These are phyloP conservation scores for Hipparchia semele DNA, from an alignment of 2,888 invertebrate genomes.

Conservation along the genomic window DNA sequence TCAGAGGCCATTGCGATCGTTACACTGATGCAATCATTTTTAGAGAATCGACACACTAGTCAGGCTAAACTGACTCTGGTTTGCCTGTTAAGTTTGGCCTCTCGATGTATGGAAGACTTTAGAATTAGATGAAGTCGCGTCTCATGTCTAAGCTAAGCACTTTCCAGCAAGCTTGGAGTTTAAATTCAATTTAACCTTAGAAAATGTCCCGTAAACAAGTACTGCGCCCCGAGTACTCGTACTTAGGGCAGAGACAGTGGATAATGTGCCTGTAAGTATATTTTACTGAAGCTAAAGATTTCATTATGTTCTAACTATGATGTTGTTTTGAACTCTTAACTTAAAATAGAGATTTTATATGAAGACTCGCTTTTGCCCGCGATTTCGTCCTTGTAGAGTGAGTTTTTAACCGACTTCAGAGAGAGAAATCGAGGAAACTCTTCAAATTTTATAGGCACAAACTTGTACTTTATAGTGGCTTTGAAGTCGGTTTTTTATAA, in stretches of 20 bases:
- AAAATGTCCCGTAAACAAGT: constrained; percentile 35
- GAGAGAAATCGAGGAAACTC: too few species aligned
- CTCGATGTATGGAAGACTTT: too few species aligned
- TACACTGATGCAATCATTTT: too few species aligned
- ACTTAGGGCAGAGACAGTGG: neutral
- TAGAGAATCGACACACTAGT: too few species aligned
- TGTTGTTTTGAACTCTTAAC: neutral
- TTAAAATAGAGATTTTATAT: neutral
- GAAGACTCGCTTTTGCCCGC: neutral
- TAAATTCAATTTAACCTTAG: constrained; percentile 34
- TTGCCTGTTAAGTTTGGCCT: too few species aligned
- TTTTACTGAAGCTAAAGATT: neutral
- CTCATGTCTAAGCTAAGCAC: constrained; percentile 2
- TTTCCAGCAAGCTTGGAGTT: constrained; percentile 7
- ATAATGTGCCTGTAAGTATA: neutral
- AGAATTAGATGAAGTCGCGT: neutral
- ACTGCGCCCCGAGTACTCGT: constrained; percentile 18
- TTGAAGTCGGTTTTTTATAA: too few species aligned
- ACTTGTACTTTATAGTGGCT: too few species aligned
- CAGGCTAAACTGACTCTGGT: too few species aligned
- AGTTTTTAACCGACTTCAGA: neutral
- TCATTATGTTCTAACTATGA: neutral
- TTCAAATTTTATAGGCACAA: too few species aligned
- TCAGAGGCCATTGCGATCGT: too few species aligned
- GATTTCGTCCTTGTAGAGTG: neutral